Evolutionary conservation across 2,797 vertebrate species (phyloP).

Genomic region (Halcyon smyrnensis): DNA sequence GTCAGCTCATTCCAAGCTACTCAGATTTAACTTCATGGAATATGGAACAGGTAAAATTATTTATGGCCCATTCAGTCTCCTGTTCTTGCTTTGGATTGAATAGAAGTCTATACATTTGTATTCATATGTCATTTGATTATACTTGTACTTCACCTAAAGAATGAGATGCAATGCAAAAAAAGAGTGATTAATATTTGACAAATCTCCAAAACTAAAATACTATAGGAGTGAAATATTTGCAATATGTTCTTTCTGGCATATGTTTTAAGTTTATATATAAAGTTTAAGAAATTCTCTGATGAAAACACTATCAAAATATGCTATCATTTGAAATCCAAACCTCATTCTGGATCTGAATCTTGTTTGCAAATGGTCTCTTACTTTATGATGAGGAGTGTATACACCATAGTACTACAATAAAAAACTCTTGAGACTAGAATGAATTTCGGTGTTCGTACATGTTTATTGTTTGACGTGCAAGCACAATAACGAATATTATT

Average conservation of each 20-base stretch:
- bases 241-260: not conserved
- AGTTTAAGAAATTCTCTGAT: not conserved
- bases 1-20: conserved; percentile 42
- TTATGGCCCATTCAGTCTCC: conserved; percentile 45
- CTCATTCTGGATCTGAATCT: not conserved
- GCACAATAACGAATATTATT: not conserved
- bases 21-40: conserved; percentile 67
- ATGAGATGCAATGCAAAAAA: not conserved
- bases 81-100: conserved; percentile 46
- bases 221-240: not conserved
- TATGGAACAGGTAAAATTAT: conserved; percentile 74
- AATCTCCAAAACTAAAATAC: conserved; percentile 11
- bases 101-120: conserved; percentile 55
- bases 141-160: conserved; percentile 24
- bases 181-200: not conserved
- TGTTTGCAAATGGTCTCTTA: not conserved
- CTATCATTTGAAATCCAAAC: not conserved
- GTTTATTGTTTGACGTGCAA: not conserved
- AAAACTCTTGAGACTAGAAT: not conserved
- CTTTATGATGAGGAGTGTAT: not conserved
- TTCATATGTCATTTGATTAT: conserved; percentile 31
- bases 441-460: not conserved
- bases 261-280: not conserved
- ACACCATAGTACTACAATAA: not conserved
- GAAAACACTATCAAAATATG: not conserved